Percentiles rank a stretch among this genome's conserved stretches.
phyloP scores from a whole-genome alignment of 2,797 vertebrate species.

The Sebastes steindachneri region DNA sequence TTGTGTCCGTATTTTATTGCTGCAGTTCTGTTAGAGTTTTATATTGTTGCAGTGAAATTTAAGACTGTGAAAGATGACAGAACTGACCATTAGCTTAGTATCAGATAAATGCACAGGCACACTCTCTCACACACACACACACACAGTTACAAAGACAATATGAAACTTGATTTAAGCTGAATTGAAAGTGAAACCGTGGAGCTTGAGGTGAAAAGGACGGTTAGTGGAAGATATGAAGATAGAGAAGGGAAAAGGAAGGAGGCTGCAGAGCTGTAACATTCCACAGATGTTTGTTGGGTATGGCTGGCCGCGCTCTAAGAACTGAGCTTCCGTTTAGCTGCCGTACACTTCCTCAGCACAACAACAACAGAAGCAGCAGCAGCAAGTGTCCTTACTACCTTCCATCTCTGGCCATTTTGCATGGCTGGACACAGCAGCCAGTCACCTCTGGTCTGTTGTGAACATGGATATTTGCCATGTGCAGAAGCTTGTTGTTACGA shows the following conservation, averaged over 20 bases:
- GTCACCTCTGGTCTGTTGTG: constrained; percentile 19
- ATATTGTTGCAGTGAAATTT: not conserved
- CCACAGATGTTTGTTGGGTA: constrained; percentile 68
- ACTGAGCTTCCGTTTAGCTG: constrained; percentile 46
- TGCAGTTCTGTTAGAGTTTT: not conserved
- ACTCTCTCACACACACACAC: not conserved
- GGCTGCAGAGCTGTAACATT: constrained; percentile 61
- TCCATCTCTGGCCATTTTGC: constrained; percentile 17
- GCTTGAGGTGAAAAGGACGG: not conserved
- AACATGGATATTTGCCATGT: constrained; percentile 30
- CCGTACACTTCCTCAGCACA: constrained; percentile 44
- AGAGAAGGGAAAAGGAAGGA: constrained; percentile 2
- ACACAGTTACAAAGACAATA: not conserved
- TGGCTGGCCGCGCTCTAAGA: constrained; percentile 34
- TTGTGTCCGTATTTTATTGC: not conserved
- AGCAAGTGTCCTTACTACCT: not conserved
- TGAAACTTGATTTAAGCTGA: constrained; percentile 14
- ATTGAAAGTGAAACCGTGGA: not conserved
- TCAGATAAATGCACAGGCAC: not conserved
- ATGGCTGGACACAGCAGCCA: constrained; percentile 7
- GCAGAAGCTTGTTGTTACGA: constrained; percentile 37
- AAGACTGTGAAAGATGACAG: not conserved
- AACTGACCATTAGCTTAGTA: not conserved
- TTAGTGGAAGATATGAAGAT: constrained; percentile 3
- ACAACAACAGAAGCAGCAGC: constrained; percentile 5